Evolutionary conservation across 2,113 vertebrate genomes (phyloP).

Genomic region (Malurus melanocephalus): DNA sequence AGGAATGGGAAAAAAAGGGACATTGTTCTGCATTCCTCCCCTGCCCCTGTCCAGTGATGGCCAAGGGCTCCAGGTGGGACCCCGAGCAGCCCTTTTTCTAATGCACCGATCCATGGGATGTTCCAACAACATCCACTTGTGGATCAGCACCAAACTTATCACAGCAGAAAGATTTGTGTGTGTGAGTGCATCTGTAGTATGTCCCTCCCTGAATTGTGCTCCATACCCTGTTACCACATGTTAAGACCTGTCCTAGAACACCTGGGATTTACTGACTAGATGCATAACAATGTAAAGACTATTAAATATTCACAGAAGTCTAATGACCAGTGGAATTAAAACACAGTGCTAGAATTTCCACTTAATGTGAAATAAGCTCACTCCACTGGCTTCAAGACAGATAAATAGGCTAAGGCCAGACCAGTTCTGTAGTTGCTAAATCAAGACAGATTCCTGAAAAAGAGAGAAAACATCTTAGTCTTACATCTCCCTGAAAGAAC

Average conservation of each 20-base stretch:
- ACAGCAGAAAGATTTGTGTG: neutral
- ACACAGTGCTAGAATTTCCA: neutral
- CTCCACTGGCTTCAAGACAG: neutral
- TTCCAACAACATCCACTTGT: neutral
- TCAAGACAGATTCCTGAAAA: neutral
- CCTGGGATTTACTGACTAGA: neutral
- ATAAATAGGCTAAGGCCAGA: neutral
- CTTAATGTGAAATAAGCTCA: neutral
- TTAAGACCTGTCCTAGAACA: neutral
- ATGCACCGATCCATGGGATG: neutral
- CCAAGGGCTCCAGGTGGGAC: neutral
- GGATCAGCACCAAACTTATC: neutral
- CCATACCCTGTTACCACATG: rapidly evolving
- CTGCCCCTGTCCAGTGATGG: rapidly evolving
- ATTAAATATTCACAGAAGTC: neutral
- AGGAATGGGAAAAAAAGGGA: neutral
- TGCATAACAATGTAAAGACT: neutral
- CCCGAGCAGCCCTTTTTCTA: neutral
- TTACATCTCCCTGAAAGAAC: neutral
- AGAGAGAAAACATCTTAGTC: neutral
- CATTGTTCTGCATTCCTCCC: neutral
- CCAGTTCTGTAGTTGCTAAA: neutral
- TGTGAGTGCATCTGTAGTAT: neutral
- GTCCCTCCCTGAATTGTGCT: neutral
- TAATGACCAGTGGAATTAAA: neutral